Evolutionary conservation across 1,140 invertebrate genomes (phyloP).

Genomic region (Vanessa atalanta): DNA sequence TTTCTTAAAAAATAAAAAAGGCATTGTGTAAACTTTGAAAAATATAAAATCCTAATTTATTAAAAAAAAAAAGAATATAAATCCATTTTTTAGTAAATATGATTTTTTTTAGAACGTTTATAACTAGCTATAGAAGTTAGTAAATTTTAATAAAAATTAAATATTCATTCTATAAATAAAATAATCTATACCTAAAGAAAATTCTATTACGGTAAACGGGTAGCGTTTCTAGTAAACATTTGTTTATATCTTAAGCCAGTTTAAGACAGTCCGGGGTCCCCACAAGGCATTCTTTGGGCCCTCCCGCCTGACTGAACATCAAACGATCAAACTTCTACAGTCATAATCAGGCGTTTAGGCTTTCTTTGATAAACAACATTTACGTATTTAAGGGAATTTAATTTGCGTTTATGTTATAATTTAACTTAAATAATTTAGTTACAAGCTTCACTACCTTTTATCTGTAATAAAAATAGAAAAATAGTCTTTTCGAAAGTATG

Average conservation of each 20-base stretch:
- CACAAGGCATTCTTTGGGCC: conserved; percentile 28
- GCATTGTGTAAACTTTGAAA: too few species aligned
- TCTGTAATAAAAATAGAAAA: background rate
- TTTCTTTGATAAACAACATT: conserved; percentile 32
- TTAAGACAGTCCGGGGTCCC: conserved; percentile 26
- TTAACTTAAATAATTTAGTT: conserved; percentile 23
- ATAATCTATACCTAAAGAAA: background rate
- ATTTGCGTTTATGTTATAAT: conserved; percentile 20
- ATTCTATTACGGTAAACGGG: conserved; percentile 1
- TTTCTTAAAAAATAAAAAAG: too few species aligned
- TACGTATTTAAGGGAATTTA: conserved; percentile 30
- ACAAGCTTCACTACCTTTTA: background rate
- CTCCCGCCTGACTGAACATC: conserved; percentile 26
- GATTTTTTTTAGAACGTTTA: too few species aligned
- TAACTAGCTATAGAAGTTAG: too few species aligned
- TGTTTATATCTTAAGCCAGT: conserved; percentile 20
- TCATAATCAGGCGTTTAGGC: conserved; percentile 30
- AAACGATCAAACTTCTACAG: conserved; percentile 24
- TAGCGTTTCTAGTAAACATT: conserved; percentile 8
- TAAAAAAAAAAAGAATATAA: too few species aligned
- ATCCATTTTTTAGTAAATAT: too few species aligned
- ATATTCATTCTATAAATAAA: background rate
- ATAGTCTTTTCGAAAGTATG: too few species aligned
- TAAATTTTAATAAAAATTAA: too few species aligned
- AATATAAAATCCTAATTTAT: too few species aligned